Conservation (phyloP, 2,888 invertebrate species). For the Uloborus plumipes region DNA sequence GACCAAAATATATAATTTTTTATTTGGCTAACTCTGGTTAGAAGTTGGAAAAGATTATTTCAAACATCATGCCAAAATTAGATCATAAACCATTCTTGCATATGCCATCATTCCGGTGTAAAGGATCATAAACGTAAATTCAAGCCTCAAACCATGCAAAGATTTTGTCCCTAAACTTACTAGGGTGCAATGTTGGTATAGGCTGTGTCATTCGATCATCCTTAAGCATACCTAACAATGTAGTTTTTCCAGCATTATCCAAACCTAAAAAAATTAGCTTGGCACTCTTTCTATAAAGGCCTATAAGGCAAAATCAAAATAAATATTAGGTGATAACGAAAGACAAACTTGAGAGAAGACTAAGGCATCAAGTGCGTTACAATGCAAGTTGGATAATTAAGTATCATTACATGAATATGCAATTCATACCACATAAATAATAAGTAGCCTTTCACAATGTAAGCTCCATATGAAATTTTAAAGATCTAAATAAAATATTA, state of each 20-base stretch:
- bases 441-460: too few species aligned
- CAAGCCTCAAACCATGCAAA: conserved; percentile 1
- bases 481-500: too few species aligned
- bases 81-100: too few species aligned
- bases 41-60: too few species aligned
- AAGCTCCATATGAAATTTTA: too few species aligned
- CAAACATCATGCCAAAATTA: too few species aligned
- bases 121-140: neutral
- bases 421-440: too few species aligned
- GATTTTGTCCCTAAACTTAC: conserved; percentile 76
- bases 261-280: conserved; percentile 98
- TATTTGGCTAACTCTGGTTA: too few species aligned
- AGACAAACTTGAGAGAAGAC: too few species aligned
- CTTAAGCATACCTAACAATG: conserved; percentile 99
- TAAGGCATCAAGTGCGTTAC: too few species aligned
- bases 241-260: conserved; percentile 98
- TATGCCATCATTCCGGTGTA: neutral
- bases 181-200: conserved; percentile 99
- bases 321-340: too few species aligned
- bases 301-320: conserved; percentile 71
- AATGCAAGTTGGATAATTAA: neutral
- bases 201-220: conserved; percentile 99
- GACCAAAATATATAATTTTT: too few species aligned
- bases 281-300: conserved; percentile 99
- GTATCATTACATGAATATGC: neutral